Percentiles rank a stretch among this genome's conserved stretches.
phyloP scores from a whole-genome alignment of 1,140 invertebrate genomes.

The Drosophila lini region DNA sequence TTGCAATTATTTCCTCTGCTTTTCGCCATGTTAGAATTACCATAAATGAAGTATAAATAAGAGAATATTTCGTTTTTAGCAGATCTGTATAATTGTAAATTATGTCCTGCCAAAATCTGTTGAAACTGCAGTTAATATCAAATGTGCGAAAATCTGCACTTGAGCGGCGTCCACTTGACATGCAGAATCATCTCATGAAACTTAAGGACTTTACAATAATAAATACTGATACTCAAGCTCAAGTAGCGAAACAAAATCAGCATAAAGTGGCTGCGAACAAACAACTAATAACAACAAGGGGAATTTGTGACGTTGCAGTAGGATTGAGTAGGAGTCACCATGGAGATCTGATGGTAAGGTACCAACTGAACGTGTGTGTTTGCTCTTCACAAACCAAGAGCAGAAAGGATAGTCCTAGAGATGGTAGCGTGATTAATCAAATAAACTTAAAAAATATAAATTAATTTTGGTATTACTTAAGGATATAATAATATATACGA shows the following conservation, averaged over 20 bases:
- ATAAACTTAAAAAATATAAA: too few species aligned
- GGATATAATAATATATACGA: too few species aligned
- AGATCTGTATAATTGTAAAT: neutral
- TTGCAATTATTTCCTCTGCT: neutral
- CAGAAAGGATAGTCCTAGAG: constrained; percentile 1
- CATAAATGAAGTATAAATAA: neutral
- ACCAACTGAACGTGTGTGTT: neutral
- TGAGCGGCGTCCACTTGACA: constrained; percentile 59
- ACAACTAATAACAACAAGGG: constrained; percentile 47
- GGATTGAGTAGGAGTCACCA: constrained; percentile 2
- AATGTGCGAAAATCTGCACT: constrained; percentile 78
- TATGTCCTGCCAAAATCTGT: neutral
- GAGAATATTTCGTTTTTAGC: neutral
- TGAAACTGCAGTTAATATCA: constrained; percentile 21
- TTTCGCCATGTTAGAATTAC: neutral
- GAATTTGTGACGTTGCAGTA: constrained; percentile 26
- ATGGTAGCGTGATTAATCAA: neutral
- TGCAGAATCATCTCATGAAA: constrained; percentile 20
- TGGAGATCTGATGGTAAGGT: constrained; percentile 6
- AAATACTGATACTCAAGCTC: constrained; percentile 76
- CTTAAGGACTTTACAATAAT: constrained; percentile 72
- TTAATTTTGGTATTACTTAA: too few species aligned
- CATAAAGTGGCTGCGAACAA: constrained; percentile 78
- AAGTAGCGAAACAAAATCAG: constrained; percentile 75
- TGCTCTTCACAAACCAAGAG: neutral